Evolutionary conservation across 2,113 vertebrate species (phyloP).

Genomic region (Spheniscus mendiculus): DNA sequence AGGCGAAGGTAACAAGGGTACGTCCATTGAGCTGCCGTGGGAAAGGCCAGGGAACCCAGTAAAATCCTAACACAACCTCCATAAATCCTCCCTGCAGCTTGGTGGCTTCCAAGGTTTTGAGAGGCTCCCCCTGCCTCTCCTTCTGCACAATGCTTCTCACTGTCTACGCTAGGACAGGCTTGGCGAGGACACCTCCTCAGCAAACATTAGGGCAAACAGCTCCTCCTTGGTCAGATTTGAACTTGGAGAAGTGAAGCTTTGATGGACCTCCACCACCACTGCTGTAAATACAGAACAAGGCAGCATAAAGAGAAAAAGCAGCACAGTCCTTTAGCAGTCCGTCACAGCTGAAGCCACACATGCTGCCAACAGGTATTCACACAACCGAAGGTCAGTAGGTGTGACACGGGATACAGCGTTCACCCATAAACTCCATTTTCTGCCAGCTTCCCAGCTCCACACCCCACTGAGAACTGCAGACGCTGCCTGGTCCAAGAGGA

Average conservation of each 20-base stretch:
- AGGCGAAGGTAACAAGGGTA: not conserved
- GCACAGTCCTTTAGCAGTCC: not conserved
- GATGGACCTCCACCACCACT: not conserved
- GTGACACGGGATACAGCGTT: not conserved
- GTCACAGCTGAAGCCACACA: not conserved
- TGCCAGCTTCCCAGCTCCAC: not conserved
- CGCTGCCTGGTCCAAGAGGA: not conserved
- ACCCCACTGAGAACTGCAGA: not conserved
- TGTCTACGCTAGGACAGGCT: fast-evolving
- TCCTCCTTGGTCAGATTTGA: not conserved
- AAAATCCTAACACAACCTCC: not conserved
- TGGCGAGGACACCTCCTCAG: not conserved
- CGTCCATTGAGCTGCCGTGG: fast-evolving
- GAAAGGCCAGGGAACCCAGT: not conserved
- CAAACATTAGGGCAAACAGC: not conserved
- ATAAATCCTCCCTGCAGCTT: not conserved
- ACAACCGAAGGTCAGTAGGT: not conserved
- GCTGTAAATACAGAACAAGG: not conserved
- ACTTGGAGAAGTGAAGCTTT: not conserved
- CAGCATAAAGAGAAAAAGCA: not conserved
- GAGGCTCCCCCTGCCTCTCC: not conserved
- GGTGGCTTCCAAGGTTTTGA: not conserved
- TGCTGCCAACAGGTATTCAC: not conserved
- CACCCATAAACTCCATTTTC: not conserved
- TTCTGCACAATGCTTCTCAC: not conserved